A percentile compares a stretch with the other conserved stretches of the same genome.
These are phyloP conservation scores for Platerodrilus igneus DNA, from an alignment of 2,888 invertebrate genomes.

Conservation along the genomic window DNA sequence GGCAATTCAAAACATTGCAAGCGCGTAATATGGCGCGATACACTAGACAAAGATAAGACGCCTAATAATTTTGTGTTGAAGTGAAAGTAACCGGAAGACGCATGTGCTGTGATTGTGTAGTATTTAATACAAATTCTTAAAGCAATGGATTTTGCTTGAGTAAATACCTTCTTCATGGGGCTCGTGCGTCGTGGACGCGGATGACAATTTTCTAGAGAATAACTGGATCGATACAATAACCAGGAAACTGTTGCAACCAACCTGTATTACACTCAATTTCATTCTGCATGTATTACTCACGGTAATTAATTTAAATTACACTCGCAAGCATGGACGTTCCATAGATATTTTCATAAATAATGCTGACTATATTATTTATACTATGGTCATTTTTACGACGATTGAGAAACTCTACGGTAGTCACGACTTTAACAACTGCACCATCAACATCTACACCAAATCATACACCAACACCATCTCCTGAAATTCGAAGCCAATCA, in stretches of 20 bases:
- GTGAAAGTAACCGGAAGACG: slow-evolving; percentile 16
- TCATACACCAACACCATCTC: slow-evolving; percentile 48
- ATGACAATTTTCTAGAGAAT: slow-evolving; percentile 21
- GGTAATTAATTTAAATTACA: too few relatives aligned
- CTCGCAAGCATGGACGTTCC: slow-evolving; percentile 15
- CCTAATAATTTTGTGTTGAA: slow-evolving; percentile 8
- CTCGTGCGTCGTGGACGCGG: slow-evolving; percentile 23
- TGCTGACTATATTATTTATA: slow-evolving; percentile 61
- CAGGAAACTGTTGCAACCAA: slow-evolving; percentile 31
- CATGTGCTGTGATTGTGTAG: slow-evolving; percentile 20
- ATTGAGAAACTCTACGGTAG: slow-evolving; percentile 42
- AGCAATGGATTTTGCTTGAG: slow-evolving; percentile 24
- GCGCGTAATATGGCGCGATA: slow-evolving; percentile 19
- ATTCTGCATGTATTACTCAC: slow-evolving; percentile 11
- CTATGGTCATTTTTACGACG: slow-evolving; percentile 61
- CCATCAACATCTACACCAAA: slow-evolving; percentile 44
- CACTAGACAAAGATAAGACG: slow-evolving; percentile 11
- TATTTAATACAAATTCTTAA: slow-evolving; percentile 13
- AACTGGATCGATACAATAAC: slow-evolving; percentile 31
- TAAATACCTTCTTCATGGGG: slow-evolving; percentile 23
- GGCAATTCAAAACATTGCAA: slow-evolving; percentile 13
- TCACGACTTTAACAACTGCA: slow-evolving; percentile 14
- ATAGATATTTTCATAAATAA: slow-evolving; percentile 35
- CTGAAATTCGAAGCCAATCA: slow-evolving; percentile 32
- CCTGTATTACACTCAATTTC: slow-evolving; percentile 26